Percentiles rank a stretch among this genome's conserved stretches.
Evolutionary conservation across 2,797 vertebrate species (phyloP).

Genomic region (Brachyrhaphis roseni): DNA sequence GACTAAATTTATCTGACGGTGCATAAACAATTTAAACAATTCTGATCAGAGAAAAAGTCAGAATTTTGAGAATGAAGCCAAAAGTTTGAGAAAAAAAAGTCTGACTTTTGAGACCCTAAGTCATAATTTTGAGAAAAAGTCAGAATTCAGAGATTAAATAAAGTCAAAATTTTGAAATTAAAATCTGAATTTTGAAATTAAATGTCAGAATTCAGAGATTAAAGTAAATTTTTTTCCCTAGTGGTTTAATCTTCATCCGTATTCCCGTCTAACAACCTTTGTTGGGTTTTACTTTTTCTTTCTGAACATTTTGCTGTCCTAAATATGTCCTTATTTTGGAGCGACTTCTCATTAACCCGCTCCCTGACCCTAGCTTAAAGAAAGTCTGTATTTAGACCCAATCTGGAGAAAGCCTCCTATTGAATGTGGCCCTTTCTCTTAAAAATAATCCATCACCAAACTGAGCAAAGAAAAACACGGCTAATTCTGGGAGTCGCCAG

Average conservation of each 20-base stretch:
- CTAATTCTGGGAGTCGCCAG: constrained; percentile 77
- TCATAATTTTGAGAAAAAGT: too few relatives aligned
- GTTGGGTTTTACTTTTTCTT: constrained; percentile 32
- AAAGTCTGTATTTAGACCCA: constrained; percentile 64
- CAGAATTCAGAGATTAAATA: too few relatives aligned
- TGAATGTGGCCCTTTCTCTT: constrained; percentile 74
- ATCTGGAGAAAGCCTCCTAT: constrained; percentile 70
- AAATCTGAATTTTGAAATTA: too few relatives aligned
- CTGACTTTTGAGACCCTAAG: too few relatives aligned
- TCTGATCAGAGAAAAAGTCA: too few relatives aligned
- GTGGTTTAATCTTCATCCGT: too few relatives aligned
- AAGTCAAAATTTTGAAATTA: too few relatives aligned
- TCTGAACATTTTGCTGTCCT: constrained; percentile 22
- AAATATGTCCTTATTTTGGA: constrained; percentile 38
- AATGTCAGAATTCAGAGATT: too few relatives aligned
- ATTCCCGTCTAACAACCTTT: constrained; percentile 17
- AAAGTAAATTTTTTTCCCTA: background rate
- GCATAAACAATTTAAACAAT: too few relatives aligned
- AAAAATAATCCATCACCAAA: constrained; percentile 79
- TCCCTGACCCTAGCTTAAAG: constrained; percentile 43
- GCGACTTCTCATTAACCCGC: constrained; percentile 56
- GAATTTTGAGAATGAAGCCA: too few relatives aligned
- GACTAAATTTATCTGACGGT: too few relatives aligned
- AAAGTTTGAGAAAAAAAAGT: too few relatives aligned
- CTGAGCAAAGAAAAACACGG: constrained; percentile 80